A percentile compares a stretch with the other conserved stretches of the same genome.
Evolutionary conservation across 2,113 vertebrate genomes (phyloP).

Genomic region (Semicossyphus pulcher): DNA sequence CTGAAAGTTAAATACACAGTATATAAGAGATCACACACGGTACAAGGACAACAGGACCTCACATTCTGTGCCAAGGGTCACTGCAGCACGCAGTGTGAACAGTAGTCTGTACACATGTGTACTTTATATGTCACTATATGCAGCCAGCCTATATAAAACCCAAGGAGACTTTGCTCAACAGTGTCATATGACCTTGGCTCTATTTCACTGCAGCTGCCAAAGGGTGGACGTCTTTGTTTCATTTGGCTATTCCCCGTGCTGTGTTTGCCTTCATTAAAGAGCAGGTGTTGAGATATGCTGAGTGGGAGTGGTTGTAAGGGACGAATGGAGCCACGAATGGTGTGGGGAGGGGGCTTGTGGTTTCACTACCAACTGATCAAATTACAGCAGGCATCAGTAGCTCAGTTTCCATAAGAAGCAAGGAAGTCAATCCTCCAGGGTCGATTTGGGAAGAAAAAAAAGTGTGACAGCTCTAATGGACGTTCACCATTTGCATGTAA

Average conservation of each 20-base stretch:
- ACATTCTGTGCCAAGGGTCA: slow-evolving; percentile 47
- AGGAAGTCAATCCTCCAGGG: slow-evolving; percentile 65
- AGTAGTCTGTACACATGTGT: slow-evolving; percentile 33
- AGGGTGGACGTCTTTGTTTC: slow-evolving; percentile 69
- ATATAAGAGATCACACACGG: not conserved
- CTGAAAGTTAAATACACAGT: slow-evolving; percentile 14
- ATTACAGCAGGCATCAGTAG: slow-evolving; percentile 76
- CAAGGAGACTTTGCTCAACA: slow-evolving; percentile 47
- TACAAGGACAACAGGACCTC: slow-evolving; percentile 33
- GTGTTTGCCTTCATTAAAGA: slow-evolving; percentile 76
- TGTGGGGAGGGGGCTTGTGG: slow-evolving; percentile 57
- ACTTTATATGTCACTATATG: slow-evolving; percentile 43
- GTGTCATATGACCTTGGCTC: slow-evolving; percentile 60
- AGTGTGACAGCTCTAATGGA: slow-evolving; percentile 67
- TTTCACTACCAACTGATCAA: slow-evolving; percentile 75
- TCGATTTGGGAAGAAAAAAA: slow-evolving; percentile 40
- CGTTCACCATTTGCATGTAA: slow-evolving; percentile 67
- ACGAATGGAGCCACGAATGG: slow-evolving; percentile 44
- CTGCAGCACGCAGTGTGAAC: slow-evolving; percentile 2
- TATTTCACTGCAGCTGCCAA: slow-evolving; percentile 66
- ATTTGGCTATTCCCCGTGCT: slow-evolving; percentile 57
- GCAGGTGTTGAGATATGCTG: slow-evolving; percentile 81
- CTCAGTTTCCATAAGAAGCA: slow-evolving; percentile 70
- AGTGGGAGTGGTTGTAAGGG: slow-evolving; percentile 67
- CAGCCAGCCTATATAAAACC: slow-evolving; percentile 54